Evolutionary conservation across 2,888 invertebrate genomes (phyloP), one percentile per base, ranked within the genome.

Genomic region (Hirtodrosophila trivittata): DNA sequence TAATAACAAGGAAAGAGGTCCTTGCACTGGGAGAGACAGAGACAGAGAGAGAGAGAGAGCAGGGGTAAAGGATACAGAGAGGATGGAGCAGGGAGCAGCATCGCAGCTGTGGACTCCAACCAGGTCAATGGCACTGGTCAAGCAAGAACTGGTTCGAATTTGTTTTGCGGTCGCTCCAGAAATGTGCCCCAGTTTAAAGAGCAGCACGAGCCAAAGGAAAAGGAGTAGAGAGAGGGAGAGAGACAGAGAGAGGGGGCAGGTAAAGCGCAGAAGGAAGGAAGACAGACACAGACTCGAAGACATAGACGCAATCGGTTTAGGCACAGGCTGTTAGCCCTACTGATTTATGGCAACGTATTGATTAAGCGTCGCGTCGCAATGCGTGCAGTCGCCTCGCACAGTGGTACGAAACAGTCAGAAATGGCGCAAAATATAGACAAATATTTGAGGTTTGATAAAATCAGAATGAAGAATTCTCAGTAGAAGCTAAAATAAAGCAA

Each of bases 331-430:
- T 70, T 58, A 66, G 72, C 41, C 50, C 65, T 62, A 64, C 86
- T 75, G 85, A 83, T 83, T 86, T 83, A 83, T 83, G 66, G 58
- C 58, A 55, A 47, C 41, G 75, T 83, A 77, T 67, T 65, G 86
- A 71, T 75, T 66, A 56, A 49, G 45, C 52, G 54, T 41, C 50
- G 45, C 37, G 39, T 35, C 14, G 13, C 35, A 35, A 35, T 5
- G 6, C 14, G n/a, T 13, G 30, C 3, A 37, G 16, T 54, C 18
- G 37, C 8, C 13, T 13, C 18, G 35, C 35, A 28, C 28, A 28
- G 28, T 28, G 28, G 28, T 21, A 5, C 18, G 3, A 21, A 21
- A 21, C 5, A 5, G 18, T 21, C 2, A 21, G 18, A 5, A 21
- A 21, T 21, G 18, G 5, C 5, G 18, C 2, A 21, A 21, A 21